Evolutionary conservation across 2,113 vertebrate genomes (phyloP).

Genomic region (Oryzias celebensis): DNA sequence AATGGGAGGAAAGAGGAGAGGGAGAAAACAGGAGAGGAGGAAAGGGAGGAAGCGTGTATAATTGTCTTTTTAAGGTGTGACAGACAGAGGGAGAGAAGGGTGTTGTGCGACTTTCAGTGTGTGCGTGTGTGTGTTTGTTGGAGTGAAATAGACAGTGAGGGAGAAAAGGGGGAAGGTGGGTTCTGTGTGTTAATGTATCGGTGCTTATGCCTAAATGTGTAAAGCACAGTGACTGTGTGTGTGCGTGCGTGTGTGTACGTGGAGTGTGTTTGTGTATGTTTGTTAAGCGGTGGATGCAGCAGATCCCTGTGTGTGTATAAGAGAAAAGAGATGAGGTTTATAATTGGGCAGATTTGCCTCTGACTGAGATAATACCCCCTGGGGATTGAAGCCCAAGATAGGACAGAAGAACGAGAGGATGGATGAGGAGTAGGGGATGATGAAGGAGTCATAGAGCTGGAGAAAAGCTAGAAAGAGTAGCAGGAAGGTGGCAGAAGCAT

Average conservation of each 20-base stretch:
- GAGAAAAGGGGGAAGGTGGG: slow-evolving; percentile 47
- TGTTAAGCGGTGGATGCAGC: slow-evolving; percentile 14
- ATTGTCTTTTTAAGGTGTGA: slow-evolving; percentile 79
- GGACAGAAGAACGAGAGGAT: slow-evolving; percentile 42
- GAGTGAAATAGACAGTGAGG: slow-evolving; percentile 56
- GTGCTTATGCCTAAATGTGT: slow-evolving; percentile 6
- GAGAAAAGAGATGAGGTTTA: slow-evolving; percentile 74
- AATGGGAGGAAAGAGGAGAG: slow-evolving; percentile 46
- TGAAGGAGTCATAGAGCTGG: slow-evolving; percentile 40
- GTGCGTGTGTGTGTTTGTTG: slow-evolving; percentile 38
- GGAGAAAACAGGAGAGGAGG: slow-evolving; percentile 35
- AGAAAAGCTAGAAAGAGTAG: slow-evolving; percentile 47
- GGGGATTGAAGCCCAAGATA: slow-evolving; percentile 62
- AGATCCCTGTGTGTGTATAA: slow-evolving; percentile 19
- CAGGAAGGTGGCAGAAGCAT: slow-evolving; percentile 45
- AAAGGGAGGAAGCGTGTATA: slow-evolving; percentile 66
- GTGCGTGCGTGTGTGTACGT: slow-evolving; percentile 20
- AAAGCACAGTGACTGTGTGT: slow-evolving; percentile 24
- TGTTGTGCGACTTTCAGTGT: slow-evolving; percentile 23
- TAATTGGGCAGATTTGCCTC: slow-evolving; percentile 81
- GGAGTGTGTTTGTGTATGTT: slow-evolving; percentile 1
- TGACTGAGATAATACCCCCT: slow-evolving; percentile 77
- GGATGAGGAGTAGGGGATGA: slow-evolving; percentile 25
- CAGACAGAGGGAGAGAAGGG: slow-evolving; percentile 55
- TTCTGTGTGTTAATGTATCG: slow-evolving; percentile 47